A percentile compares a stretch with the other conserved stretches of the same genome.
phyloP scores from a whole-genome alignment of 1,140 invertebrate species.

The Tetramorium alpestre region DNA sequence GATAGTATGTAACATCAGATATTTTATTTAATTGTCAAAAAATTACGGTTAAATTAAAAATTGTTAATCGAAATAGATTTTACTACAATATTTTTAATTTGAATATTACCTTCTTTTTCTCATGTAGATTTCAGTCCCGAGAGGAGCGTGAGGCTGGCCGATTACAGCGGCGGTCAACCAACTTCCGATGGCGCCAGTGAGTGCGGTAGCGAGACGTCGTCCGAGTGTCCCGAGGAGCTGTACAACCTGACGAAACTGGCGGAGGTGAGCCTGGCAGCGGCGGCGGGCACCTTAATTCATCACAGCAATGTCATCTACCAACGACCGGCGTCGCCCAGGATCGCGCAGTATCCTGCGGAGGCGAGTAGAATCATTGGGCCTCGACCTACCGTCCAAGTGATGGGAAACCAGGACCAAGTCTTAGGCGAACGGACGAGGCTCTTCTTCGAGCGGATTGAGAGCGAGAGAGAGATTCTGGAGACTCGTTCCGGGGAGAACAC shows the following conservation, averaged over 20 bases:
- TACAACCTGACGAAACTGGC: constrained; percentile 92
- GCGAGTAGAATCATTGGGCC: constrained; percentile 31
- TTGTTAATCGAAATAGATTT: background rate
- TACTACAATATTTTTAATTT: background rate
- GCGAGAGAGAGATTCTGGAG: constrained; percentile 79
- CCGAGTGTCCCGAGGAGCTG: constrained; percentile 89
- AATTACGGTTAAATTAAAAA: background rate
- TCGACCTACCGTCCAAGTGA: constrained; percentile 32
- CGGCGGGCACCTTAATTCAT: constrained; percentile 85
- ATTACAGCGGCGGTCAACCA: constrained; percentile 80
- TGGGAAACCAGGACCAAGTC: constrained; percentile 59
- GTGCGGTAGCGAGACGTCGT: constrained; percentile 83
- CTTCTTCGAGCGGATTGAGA: constrained; percentile 82
- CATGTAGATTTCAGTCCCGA: constrained; percentile 81
- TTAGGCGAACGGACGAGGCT: constrained; percentile 77
- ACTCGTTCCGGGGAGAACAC: constrained; percentile 61
- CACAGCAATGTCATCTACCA: constrained; percentile 77
- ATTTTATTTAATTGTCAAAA: background rate
- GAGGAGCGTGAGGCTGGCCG: constrained; percentile 78
- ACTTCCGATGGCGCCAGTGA: constrained; percentile 84
- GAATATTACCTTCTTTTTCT: background rate
- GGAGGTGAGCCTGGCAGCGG: constrained; percentile 90
- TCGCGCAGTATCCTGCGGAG: constrained; percentile 65
- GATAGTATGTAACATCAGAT: background rate
- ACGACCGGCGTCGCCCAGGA: constrained; percentile 74